phyloP scores from a whole-genome alignment of 64 coral and sea anemone species.

The Pocillopora damicornis region DNA sequence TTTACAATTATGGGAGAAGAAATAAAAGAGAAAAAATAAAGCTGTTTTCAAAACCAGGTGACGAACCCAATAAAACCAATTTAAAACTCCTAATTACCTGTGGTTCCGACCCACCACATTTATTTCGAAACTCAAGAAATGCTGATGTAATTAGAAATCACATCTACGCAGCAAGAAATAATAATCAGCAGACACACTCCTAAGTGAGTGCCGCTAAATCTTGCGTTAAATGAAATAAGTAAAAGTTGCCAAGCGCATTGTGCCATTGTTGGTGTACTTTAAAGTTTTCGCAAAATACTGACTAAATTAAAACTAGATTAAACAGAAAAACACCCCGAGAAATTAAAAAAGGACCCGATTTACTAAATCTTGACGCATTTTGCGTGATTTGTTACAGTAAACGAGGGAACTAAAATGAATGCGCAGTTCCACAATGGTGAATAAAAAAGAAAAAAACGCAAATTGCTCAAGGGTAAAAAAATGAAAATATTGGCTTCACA shows the following conservation, averaged over 20 bases:
- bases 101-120: constrained; percentile 66
- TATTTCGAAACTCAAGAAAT: constrained; percentile 67
- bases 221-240: constrained; percentile 36
- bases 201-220: constrained; percentile 31
- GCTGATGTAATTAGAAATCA: constrained; percentile 73
- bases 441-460: background rate
- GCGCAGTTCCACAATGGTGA: background rate
- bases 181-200: constrained; percentile 55
- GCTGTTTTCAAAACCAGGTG: constrained; percentile 63
- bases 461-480: background rate
- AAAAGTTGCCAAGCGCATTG: constrained; percentile 53
- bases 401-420: background rate
- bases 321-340: constrained; percentile 24
- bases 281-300: background rate
- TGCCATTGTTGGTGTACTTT: constrained; percentile 49
- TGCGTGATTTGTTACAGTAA: constrained; percentile 36
- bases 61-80: constrained; percentile 82
- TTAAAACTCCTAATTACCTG: constrained; percentile 79
- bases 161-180: constrained; percentile 36
- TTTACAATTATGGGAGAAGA: constrained; percentile 18
- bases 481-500: constrained; percentile 23
- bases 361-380: constrained; percentile 44
- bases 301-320: constrained; percentile 34
- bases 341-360: constrained; percentile 12
- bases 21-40: constrained; percentile 36